These are phyloP conservation scores for Lepisosteus oculatus DNA, from an alignment of 2,113 vertebrate species.

Conservation along the genomic window DNA sequence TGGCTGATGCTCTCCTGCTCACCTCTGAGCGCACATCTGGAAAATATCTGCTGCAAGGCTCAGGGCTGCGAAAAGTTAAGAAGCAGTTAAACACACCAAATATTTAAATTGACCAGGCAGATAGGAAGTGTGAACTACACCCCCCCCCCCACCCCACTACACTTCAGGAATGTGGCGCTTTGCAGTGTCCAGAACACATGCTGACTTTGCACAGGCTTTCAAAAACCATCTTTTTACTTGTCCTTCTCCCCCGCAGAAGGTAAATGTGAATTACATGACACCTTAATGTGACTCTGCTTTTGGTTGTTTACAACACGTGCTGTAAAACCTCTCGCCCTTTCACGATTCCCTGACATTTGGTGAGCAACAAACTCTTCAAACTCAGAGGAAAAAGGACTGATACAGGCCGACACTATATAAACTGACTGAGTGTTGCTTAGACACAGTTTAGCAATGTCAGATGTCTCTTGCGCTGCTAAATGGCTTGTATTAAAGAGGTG, in stretches of 20 bases:
- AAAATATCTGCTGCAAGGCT: slow-evolving; percentile 43
- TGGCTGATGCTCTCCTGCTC: slow-evolving; percentile 5
- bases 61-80: slow-evolving; percentile 53
- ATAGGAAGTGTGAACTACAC: slow-evolving; percentile 49
- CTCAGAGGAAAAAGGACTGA: background rate
- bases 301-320: background rate
- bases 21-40: slow-evolving; percentile 49
- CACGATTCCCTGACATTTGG: background rate
- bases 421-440: slow-evolving; percentile 4
- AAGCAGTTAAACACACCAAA: slow-evolving; percentile 52
- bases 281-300: background rate
- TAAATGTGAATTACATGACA: background rate
- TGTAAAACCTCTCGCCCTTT: background rate
- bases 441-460: background rate
- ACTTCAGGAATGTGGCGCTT: slow-evolving; percentile 45
- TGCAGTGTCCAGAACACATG: slow-evolving; percentile 31
- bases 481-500: too few species aligned
- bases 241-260: background rate
- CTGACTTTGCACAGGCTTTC: background rate
- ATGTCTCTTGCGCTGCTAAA: background rate
- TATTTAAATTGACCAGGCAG: slow-evolving; percentile 53
- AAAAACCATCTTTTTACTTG: background rate
- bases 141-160: slow-evolving; percentile 15
- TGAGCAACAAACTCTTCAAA: background rate
- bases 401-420: background rate